Conservation (phyloP, 2,797 vertebrate genomes). For the Euthynnus affinis region DNA sequence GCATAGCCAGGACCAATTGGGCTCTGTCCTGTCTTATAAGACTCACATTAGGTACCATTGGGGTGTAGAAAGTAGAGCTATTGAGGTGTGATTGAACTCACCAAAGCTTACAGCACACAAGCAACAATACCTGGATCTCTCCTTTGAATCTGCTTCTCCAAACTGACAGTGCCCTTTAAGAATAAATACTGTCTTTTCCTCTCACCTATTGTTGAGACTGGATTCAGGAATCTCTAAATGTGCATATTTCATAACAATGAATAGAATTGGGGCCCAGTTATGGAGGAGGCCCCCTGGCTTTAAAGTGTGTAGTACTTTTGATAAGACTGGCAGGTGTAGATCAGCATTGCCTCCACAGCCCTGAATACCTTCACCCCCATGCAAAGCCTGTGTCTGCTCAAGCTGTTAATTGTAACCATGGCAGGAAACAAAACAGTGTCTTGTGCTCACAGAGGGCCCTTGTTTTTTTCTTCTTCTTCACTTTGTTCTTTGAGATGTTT, state of each 20-base stretch:
- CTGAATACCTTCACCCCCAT: slow-evolving; percentile 21
- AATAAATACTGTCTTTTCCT: slow-evolving; percentile 1
- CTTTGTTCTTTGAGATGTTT: slow-evolving; percentile 13
- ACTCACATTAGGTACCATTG: slow-evolving; percentile 39
- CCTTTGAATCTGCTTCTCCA: not conserved
- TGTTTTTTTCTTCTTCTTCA: not conserved
- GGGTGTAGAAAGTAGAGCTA: slow-evolving; percentile 2
- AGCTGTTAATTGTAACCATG: slow-evolving; percentile 32
- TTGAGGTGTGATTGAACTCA: slow-evolving; percentile 34
- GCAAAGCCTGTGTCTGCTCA: slow-evolving; percentile 12
- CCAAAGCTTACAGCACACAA: slow-evolving; percentile 2
- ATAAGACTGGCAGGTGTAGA: slow-evolving; percentile 27
- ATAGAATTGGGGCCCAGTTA: slow-evolving; percentile 10
- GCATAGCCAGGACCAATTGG: slow-evolving; percentile 48
- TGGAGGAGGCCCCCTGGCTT: slow-evolving; percentile 24
- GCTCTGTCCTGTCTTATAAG: slow-evolving; percentile 27
- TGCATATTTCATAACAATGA: slow-evolving; percentile 41
- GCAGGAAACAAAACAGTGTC: slow-evolving; percentile 36
- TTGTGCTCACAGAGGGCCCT: slow-evolving; percentile 5
- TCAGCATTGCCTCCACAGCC: slow-evolving; percentile 11
- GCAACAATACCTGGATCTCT: slow-evolving; percentile 14
- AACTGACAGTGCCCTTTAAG: not conserved
- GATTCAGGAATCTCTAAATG: slow-evolving; percentile 14
- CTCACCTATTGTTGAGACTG: slow-evolving; percentile 2
- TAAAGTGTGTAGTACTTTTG: slow-evolving; percentile 25